A percentile compares a stretch with the other conserved stretches of the same genome.
Evolutionary conservation across 2,113 vertebrate species (phyloP).

Genomic region (Scomber colias): DNA sequence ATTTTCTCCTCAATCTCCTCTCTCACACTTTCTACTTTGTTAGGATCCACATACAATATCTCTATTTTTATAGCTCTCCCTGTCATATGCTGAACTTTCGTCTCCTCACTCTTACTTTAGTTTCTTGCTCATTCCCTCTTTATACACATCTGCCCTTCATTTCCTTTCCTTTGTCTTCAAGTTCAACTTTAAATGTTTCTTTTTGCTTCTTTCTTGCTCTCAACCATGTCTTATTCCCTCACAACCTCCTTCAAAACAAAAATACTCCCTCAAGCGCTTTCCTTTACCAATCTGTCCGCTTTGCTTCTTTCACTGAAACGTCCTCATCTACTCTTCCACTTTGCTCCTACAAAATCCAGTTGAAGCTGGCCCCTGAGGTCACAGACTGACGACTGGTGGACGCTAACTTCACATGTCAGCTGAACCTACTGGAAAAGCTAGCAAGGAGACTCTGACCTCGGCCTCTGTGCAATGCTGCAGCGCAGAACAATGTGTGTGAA

Average conservation of each 20-base stretch:
- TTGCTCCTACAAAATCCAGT: slow-evolving; percentile 2
- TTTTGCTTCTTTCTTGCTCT: neutral
- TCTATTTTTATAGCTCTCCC: slow-evolving; percentile 45
- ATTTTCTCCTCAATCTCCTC: slow-evolving; percentile 64
- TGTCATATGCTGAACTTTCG: neutral
- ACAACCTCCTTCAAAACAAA: slow-evolving; percentile 33
- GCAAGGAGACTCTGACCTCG: slow-evolving; percentile 42
- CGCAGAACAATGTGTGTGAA: slow-evolving; percentile 28
- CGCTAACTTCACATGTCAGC: slow-evolving; percentile 60
- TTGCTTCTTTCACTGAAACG: slow-evolving; percentile 7
- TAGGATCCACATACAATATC: slow-evolving; percentile 55
- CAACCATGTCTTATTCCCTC: neutral
- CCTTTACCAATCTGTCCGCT: neutral
- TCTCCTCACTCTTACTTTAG: neutral
- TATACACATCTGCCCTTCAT: neutral
- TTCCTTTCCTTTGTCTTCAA: neutral
- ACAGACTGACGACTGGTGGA: slow-evolving; percentile 37
- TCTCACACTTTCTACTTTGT: slow-evolving; percentile 56
- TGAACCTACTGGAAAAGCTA: slow-evolving; percentile 8
- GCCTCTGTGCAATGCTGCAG: slow-evolving; percentile 5
- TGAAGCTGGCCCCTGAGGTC: slow-evolving; percentile 4
- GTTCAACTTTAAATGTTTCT: neutral
- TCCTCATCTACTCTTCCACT: slow-evolving; percentile 30
- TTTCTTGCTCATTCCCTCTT: no score
- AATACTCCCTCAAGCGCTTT: neutral